Evolutionary conservation across 2,888 invertebrate species (phyloP).

Genomic region (Rhopalosiphum nymphaeae): DNA sequence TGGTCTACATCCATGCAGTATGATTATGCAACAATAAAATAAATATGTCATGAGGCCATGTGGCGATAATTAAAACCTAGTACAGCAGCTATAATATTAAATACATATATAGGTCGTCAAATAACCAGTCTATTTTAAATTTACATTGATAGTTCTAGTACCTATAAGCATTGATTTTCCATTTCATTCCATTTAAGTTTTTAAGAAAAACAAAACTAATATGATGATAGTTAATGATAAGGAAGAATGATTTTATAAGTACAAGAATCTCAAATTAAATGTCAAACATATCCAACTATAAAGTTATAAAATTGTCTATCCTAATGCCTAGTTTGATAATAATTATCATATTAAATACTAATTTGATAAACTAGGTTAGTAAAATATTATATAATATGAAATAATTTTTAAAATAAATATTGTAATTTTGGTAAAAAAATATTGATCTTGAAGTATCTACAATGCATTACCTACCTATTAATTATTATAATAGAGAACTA

Average conservation of each 20-base stretch:
- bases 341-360: not conserved
- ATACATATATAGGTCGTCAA: not conserved
- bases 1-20: not conserved
- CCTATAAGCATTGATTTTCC: not conserved
- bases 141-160: not conserved
- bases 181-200: not conserved
- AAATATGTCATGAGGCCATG: not conserved
- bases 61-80: not conserved
- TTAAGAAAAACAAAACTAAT: not conserved
- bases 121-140: not conserved
- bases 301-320: not conserved
- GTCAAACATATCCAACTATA: not conserved
- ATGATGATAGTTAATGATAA: not conserved
- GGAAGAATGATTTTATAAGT: not conserved
- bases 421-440: not conserved
- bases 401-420: not conserved
- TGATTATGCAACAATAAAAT: slow-evolving; percentile 1
- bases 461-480: not conserved
- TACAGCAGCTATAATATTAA: not conserved
- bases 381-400: not conserved
- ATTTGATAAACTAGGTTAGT: not conserved
- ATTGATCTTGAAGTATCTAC: not conserved
- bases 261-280: not conserved
- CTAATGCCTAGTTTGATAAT: not conserved
- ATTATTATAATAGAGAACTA: not conserved